Evolutionary conservation across 2,113 vertebrate species (phyloP).

Genomic region (Malurus melanocephalus): DNA sequence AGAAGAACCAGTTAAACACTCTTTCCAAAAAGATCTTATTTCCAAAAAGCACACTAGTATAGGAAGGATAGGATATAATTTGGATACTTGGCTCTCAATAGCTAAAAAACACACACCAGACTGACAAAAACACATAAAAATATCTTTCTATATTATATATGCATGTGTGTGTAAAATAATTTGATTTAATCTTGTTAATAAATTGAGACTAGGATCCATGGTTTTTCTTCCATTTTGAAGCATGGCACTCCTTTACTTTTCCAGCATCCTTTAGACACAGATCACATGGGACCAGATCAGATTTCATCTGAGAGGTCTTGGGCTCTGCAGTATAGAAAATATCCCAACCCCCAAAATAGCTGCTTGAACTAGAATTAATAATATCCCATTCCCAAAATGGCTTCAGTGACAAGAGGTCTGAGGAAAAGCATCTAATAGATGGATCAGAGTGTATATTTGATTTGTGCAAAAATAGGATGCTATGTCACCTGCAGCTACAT

Average conservation of each 20-base stretch:
- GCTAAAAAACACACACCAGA: background rate
- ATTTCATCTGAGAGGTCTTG: slow-evolving; percentile 12
- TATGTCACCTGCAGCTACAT: slow-evolving; percentile 6
- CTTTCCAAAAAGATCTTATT: background rate
- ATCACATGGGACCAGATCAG: background rate
- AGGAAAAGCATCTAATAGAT: background rate
- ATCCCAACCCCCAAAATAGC: slow-evolving; percentile 25
- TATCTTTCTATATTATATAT: background rate
- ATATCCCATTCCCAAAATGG: background rate
- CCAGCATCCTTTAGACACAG: background rate
- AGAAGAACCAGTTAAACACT: background rate
- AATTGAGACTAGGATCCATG: background rate
- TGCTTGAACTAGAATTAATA: slow-evolving; percentile 22
- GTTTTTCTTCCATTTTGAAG: background rate
- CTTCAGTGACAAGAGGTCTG: slow-evolving; percentile 4
- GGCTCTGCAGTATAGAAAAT: slow-evolving; percentile 9
- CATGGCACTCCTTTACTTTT: background rate
- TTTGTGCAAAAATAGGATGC: slow-evolving; percentile 1
- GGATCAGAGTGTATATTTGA: background rate
- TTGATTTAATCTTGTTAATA: background rate
- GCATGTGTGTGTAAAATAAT: rapidly evolving
- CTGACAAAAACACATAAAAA: background rate
- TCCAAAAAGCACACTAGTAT: background rate
- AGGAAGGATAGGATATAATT: background rate
- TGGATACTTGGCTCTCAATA: background rate